Evolutionary conservation across 2,888 invertebrate genomes (phyloP).

Genomic region (Mesochorus sp.): DNA sequence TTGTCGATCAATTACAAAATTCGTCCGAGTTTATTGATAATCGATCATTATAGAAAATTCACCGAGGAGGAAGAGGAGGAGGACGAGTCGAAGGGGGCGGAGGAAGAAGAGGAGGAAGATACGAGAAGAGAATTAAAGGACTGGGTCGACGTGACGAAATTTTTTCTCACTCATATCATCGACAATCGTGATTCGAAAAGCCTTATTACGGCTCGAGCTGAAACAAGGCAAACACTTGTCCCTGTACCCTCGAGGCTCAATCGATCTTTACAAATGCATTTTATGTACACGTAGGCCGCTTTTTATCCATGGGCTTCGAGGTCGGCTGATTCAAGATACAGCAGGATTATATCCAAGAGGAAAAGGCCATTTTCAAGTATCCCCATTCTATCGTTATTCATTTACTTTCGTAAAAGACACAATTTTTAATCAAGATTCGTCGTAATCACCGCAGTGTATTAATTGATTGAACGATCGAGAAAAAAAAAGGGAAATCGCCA

Average conservation of each 20-base stretch:
- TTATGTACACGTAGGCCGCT: not conserved
- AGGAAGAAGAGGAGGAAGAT: conserved; percentile 22
- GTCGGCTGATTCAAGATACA: conserved; percentile 22
- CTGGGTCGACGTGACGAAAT: not conserved
- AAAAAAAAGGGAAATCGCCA: not conserved
- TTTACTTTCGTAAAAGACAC: too few relatives aligned
- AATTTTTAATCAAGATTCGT: too few relatives aligned
- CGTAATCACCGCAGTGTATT: too few relatives aligned
- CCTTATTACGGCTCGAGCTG: not conserved
- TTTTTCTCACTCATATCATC: not conserved
- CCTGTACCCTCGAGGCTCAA: not conserved
- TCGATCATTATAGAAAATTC: conserved; percentile 25
- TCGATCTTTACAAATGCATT: not conserved
- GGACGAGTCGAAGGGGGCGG: conserved; percentile 43
- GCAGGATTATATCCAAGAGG: too few relatives aligned
- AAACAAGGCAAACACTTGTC: not conserved
- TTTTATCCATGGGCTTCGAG: conserved; percentile 21
- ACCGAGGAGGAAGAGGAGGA: conserved; percentile 54
- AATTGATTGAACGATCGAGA: not conserved
- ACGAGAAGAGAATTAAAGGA: not conserved
- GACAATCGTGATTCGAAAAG: not conserved
- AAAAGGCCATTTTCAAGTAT: not conserved
- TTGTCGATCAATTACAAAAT: not conserved
- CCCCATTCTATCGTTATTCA: too few relatives aligned
- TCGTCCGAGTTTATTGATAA: conserved; percentile 1